Conservation (phyloP, 2,797 vertebrate genomes). For the Manis pentadactyla region DNA sequence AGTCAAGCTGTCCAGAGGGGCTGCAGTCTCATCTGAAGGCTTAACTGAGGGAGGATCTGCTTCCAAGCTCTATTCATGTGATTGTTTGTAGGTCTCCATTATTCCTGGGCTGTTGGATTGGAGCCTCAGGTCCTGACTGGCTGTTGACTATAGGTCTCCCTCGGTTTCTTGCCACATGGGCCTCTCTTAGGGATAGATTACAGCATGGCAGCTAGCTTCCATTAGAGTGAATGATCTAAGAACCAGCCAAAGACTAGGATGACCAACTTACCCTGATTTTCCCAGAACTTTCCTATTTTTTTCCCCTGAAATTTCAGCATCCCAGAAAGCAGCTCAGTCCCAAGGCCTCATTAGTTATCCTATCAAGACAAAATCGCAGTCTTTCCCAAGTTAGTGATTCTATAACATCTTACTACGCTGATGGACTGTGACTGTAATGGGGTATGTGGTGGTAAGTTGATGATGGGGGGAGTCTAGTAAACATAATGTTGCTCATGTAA, state of each 20-base stretch:
- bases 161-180: neutral
- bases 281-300: neutral
- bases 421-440: no score
- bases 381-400: no score
- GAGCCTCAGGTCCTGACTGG: neutral
- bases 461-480: no score
- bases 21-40: neutral
- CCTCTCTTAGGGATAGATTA: neutral
- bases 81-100: neutral
- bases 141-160: neutral
- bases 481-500: no score
- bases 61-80: neutral
- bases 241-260: neutral
- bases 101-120: neutral
- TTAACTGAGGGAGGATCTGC: neutral
- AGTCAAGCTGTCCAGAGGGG: neutral
- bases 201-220: neutral
- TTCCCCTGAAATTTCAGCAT: neutral
- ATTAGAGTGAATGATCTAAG: neutral
- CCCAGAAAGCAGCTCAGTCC: neutral
- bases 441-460: no score
- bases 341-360: neutral
- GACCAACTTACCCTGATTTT: neutral
- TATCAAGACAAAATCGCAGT: neutral
- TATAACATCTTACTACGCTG: no score